phyloP scores from a whole-genome alignment of 2,888 invertebrate species.

The Zaprionus obscuricornis region DNA sequence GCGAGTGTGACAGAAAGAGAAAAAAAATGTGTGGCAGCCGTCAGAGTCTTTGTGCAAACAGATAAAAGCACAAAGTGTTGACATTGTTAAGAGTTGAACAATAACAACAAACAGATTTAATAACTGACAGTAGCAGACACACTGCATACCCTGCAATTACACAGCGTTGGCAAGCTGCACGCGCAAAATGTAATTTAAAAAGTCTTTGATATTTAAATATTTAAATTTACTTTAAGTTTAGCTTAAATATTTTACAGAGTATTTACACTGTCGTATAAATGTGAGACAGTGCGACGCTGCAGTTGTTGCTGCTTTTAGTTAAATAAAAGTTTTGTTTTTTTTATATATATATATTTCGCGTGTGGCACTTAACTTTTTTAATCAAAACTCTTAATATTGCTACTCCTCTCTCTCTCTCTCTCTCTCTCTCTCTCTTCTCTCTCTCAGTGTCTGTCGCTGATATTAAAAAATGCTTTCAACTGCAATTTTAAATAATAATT shows the following conservation, averaged over 20 bases:
- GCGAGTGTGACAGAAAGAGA: neutral
- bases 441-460: neutral
- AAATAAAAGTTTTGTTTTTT: slow-evolving; percentile 36
- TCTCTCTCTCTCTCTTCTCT: neutral
- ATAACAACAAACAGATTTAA: slow-evolving; percentile 46
- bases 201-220: too few species aligned
- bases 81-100: slow-evolving; percentile 67
- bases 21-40: neutral
- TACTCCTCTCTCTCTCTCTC: neutral
- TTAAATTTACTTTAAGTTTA: too few species aligned
- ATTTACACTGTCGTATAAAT: too few species aligned
- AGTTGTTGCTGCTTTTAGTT: slow-evolving; percentile 17
- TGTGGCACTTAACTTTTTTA: slow-evolving; percentile 55
- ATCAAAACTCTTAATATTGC: slow-evolving; percentile 42
- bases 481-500: slow-evolving; percentile 52
- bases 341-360: too few species aligned
- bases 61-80: slow-evolving; percentile 72
- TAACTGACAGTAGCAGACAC: neutral
- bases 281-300: slow-evolving; percentile 3
- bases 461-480: slow-evolving; percentile 36
- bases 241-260: slow-evolving; percentile 16
- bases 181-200: too few species aligned
- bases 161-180: too few species aligned
- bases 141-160: slow-evolving; percentile 29
- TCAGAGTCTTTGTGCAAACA: slow-evolving; percentile 58